These are phyloP conservation scores for Prosapia bicincta DNA, from an alignment of 2,888 invertebrate species.

Conservation along the genomic window DNA sequence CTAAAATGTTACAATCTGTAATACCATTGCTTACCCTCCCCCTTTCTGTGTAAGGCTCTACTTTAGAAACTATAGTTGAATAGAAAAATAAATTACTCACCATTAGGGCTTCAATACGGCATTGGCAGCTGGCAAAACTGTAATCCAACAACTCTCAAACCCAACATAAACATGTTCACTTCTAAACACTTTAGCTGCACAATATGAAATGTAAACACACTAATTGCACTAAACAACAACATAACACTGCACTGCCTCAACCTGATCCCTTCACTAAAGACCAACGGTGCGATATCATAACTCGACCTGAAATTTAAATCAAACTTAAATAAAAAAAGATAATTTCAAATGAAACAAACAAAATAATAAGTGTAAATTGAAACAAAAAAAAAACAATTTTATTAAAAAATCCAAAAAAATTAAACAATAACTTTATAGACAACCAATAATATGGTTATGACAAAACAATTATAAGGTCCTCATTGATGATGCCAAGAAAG, in stretches of 20 bases:
- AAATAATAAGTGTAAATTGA: no score
- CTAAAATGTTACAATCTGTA: no score
- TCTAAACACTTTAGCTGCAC: background rate
- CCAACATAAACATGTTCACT: background rate
- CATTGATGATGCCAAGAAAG: no score
- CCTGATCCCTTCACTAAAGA: background rate
- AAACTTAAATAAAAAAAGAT: background rate
- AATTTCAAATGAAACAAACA: background rate
- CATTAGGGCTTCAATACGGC: background rate
- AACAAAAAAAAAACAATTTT: no score
- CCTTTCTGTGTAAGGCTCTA: no score
- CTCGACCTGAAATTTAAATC: background rate
- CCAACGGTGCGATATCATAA: background rate
- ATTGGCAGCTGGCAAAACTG: background rate
- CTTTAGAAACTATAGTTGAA: no score
- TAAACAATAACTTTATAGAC: no score
- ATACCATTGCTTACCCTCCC: no score
- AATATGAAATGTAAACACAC: background rate
- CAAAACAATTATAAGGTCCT: no score
- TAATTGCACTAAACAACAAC: background rate
- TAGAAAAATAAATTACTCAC: background rate
- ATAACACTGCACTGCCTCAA: background rate
- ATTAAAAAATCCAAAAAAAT: no score
- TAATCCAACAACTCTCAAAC: background rate
- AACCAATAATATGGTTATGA: no score